A percentile compares a stretch with the other conserved stretches of the same genome.
Conservation (phyloP, 2,113 vertebrate genomes). For the rabbit (Oryctolagus cuniculus) region DNA sequence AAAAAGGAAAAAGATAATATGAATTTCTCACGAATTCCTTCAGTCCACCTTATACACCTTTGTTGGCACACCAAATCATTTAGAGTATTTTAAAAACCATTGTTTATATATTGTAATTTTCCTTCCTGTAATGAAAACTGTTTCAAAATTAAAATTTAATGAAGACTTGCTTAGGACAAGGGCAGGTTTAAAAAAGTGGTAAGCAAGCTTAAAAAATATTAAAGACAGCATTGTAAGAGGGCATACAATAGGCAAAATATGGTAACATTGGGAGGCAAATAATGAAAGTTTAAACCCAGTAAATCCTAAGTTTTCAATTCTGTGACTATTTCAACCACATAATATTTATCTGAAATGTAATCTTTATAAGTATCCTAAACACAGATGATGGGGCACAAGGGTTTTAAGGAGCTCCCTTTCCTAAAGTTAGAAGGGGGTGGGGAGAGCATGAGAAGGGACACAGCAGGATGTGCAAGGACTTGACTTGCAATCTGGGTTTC, state of each 20-base stretch:
- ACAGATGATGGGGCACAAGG: too few relatives aligned
- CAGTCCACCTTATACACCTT: not conserved
- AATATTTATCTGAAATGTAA: too few relatives aligned
- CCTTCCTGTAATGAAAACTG: not conserved
- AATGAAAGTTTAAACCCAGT: too few relatives aligned
- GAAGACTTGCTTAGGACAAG: conserved; percentile 20
- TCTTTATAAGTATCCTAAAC: too few relatives aligned
- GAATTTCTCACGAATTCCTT: too few relatives aligned
- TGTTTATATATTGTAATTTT: conserved; percentile 11
- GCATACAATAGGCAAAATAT: not conserved
- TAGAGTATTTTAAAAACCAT: not conserved
- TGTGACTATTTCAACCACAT: too few relatives aligned
- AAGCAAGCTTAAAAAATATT: conserved; percentile 20
- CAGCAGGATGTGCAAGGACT: fast-evolving
- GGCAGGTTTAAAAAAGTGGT: not conserved
- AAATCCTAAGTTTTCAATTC: too few relatives aligned
- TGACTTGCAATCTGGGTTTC: not conserved
- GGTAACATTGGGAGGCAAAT: not conserved
- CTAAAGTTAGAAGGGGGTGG: fast-evolving
- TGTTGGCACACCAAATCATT: not conserved
- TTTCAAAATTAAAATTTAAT: conserved; percentile 19
- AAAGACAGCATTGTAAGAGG: not conserved
- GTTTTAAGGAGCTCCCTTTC: not conserved
- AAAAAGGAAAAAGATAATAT: not conserved
- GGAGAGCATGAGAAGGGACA: fast-evolving